Evolutionary conservation across 2,797 vertebrate genomes (phyloP), one percentile per base, ranked within the genome.

Genomic region (Pelodytes ibericus): DNA sequence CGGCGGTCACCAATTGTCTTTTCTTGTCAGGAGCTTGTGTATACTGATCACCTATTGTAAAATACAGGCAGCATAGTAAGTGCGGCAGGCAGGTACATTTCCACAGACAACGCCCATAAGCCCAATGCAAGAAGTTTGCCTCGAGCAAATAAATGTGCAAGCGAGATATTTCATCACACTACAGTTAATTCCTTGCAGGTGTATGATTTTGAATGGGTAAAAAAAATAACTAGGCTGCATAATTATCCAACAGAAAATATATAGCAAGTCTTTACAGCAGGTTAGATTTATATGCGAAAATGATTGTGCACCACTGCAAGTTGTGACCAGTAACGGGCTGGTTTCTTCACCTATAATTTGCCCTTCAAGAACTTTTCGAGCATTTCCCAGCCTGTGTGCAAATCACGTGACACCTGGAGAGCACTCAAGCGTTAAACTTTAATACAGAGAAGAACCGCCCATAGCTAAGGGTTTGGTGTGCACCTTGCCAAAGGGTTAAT

Each of bases 261-360:
- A 58, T 27, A 26, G 15, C 13, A n/a, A 26, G 11, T 24, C 16
- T 3, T 22, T n/a, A 20, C 11, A 4, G n/a, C 49, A 2, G 26
- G 59, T 61, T 20, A 61, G 4, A 30, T 61, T 2, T 33, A 4
- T 13, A 20, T 24, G 6, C 59, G 0, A 16, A 20, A 18, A n/a
- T 9, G 11, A 8, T 5, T 41, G 58, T 30, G 3, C 41, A 39
- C 29, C 36, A 26, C 22, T 16, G 7, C 27, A 39, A n/a, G 30
- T 16, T 49, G 11, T 20, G 29, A 44, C 27, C 26, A 30, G 66
- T 31, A 51, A 16, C 44, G 13, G 64, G 22, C 27, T 53, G 47
- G 16, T 39, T 58, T 41, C 56, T 67, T 73, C 63, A 79, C 76
- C 71, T 73, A 63, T n/a, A n/a, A n/a, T 79, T 79, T 79, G 76